These are phyloP conservation scores for Cataglyphis rosenhaueri DNA, from an alignment of 2,888 invertebrate species.

Conservation along the genomic window DNA sequence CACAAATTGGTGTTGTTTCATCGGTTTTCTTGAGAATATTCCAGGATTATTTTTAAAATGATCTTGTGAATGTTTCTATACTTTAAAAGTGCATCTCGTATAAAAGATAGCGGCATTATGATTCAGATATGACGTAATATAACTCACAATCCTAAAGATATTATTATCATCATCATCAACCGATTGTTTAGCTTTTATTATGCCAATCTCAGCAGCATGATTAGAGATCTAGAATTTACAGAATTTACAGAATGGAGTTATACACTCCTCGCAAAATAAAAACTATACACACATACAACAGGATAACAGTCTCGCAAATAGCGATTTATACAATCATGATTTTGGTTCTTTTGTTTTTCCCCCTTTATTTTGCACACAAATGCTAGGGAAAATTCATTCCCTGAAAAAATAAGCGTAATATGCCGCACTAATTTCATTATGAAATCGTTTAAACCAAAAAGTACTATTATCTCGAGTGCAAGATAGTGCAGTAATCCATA, in stretches of 20 bases:
- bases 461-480: slow-evolving; percentile 1
- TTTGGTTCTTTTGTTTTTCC: slow-evolving; percentile 48
- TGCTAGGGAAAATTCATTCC: slow-evolving; percentile 62
- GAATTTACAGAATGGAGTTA: slow-evolving; percentile 51
- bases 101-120: slow-evolving; percentile 72
- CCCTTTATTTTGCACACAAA: slow-evolving; percentile 61
- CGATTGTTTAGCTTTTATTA: slow-evolving; percentile 44
- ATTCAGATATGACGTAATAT: slow-evolving; percentile 70
- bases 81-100: slow-evolving; percentile 67
- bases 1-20: slow-evolving; percentile 25
- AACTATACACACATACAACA: slow-evolving; percentile 66
- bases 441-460: slow-evolving; percentile 5
- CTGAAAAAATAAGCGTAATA: slow-evolving; percentile 79
- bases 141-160: slow-evolving; percentile 69
- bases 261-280: slow-evolving; percentile 59
- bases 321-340: slow-evolving; percentile 66
- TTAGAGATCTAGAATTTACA: slow-evolving; percentile 57
- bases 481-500: background rate
- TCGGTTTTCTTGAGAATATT: slow-evolving; percentile 31
- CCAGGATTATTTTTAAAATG: slow-evolving; percentile 52
- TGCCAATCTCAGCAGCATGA: slow-evolving; percentile 54
- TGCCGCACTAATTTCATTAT: slow-evolving; percentile 64
- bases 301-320: slow-evolving; percentile 67
- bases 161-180: slow-evolving; percentile 54
- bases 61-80: slow-evolving; percentile 73